These are phyloP conservation scores for Esperia sulphurella DNA, from an alignment of 2,888 invertebrate genomes.

Conservation along the genomic window DNA sequence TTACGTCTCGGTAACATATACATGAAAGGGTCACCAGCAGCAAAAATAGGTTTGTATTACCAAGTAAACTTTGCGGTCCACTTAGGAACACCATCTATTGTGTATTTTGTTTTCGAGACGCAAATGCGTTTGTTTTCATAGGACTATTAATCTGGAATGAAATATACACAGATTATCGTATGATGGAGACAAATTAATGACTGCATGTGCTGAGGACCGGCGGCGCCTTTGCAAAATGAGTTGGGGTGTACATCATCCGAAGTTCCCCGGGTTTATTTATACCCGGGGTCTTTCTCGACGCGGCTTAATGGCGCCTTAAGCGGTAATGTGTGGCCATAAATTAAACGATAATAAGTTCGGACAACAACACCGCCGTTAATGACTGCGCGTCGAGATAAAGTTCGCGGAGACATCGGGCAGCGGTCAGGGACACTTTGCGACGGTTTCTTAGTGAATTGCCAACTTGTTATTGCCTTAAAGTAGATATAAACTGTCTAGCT, in stretches of 20 bases:
- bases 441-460: background rate
- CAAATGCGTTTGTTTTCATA: too few relatives aligned
- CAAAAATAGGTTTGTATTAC: too few relatives aligned
- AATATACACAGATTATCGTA: constrained; percentile 63
- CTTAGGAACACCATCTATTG: too few relatives aligned
- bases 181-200: constrained; percentile 60
- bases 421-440: background rate
- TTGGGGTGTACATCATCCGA: constrained; percentile 54
- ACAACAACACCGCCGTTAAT: constrained; percentile 67
- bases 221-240: constrained; percentile 22
- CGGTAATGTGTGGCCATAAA: constrained; percentile 76
- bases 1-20: too few relatives aligned
- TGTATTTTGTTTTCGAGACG: too few relatives aligned
- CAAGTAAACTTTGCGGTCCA: too few relatives aligned
- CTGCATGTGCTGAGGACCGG: constrained; percentile 16
- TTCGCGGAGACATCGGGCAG: background rate
- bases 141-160: too few relatives aligned
- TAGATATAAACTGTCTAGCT: background rate
- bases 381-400: constrained; percentile 22
- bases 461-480: too few relatives aligned
- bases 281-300: constrained; percentile 43
- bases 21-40: too few relatives aligned
- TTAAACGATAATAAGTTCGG: constrained; percentile 76
- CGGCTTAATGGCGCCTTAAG: constrained; percentile 70
- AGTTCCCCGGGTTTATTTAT: constrained; percentile 59